Conservation (phyloP, 2,113 vertebrate genomes). For the Oncorhynchus tshawytscha region DNA sequence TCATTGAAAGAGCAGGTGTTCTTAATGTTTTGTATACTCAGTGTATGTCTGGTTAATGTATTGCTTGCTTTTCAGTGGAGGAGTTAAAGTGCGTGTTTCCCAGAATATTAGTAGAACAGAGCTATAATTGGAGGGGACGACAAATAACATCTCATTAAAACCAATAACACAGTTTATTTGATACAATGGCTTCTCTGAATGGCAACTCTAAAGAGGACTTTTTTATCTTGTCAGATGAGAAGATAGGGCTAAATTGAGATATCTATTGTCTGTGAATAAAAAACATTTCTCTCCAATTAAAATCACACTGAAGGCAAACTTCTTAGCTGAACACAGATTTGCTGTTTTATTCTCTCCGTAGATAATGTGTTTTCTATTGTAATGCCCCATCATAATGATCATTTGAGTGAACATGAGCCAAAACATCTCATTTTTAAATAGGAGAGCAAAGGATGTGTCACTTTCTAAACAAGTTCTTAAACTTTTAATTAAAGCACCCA, state of each 20-base stretch:
- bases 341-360: too few relatives aligned
- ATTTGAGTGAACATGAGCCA: background rate
- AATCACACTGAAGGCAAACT: constrained; percentile 2
- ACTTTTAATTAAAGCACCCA: background rate
- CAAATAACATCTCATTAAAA: constrained; percentile 14
- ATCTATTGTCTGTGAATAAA: background rate
- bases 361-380: too few relatives aligned
- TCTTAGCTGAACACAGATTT: background rate
- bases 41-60: too few relatives aligned
- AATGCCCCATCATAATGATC: background rate
- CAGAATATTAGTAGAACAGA: background rate
- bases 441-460: background rate
- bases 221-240: constrained; percentile 5
- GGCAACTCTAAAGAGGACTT: background rate
- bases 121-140: background rate
- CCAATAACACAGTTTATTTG: background rate
- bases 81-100: background rate
- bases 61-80: too few relatives aligned
- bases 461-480: background rate
- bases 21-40: too few relatives aligned
- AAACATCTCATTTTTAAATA: background rate
- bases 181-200: background rate
- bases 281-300: constrained; percentile 12
- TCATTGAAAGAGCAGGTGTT: too few relatives aligned
- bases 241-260: background rate